Evolutionary conservation across 2,113 vertebrate genomes (phyloP).

Genomic region (Leptobrachium ailaonicum): DNA sequence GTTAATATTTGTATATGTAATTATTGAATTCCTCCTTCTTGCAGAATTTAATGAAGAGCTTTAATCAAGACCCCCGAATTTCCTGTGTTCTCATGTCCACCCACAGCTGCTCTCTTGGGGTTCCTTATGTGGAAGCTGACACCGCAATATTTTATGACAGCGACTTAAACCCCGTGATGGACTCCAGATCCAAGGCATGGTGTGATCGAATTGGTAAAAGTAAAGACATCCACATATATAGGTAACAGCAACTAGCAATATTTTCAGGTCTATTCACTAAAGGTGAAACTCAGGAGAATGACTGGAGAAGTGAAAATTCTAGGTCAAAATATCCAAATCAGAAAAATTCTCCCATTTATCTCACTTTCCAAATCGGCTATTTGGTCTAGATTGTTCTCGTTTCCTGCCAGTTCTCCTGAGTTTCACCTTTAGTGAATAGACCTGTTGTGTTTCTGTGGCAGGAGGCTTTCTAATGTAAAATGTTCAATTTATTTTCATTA

Average conservation of each 20-base stretch:
- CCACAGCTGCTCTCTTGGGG: slow-evolving; percentile 82
- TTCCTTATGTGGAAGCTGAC: slow-evolving; percentile 84
- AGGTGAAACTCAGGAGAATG: too few relatives aligned
- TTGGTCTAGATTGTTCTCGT: too few relatives aligned
- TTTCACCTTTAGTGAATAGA: too few relatives aligned
- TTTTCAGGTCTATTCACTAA: background rate
- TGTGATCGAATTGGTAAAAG: slow-evolving; percentile 89
- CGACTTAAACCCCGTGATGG: slow-evolving; percentile 90
- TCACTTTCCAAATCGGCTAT: too few relatives aligned
- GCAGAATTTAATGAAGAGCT: slow-evolving; percentile 83
- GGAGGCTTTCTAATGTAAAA: too few relatives aligned
- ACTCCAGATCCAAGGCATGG: slow-evolving; percentile 87
- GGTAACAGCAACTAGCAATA: slow-evolving; percentile 62
- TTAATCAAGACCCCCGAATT: slow-evolving; percentile 83
- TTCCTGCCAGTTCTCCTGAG: too few relatives aligned
- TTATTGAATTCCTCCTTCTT: background rate
- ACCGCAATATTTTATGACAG: slow-evolving; percentile 92
- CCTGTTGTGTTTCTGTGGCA: too few relatives aligned
- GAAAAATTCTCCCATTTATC: too few relatives aligned
- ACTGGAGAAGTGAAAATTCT: too few relatives aligned
- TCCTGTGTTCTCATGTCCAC: slow-evolving; percentile 91
- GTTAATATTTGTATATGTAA: too few relatives aligned
- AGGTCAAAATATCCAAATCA: too few relatives aligned
- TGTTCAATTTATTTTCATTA: background rate
- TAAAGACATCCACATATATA: slow-evolving; percentile 93